Evolutionary conservation across 2,888 invertebrate genomes (phyloP).

Genomic region (Cremastinae sp.): DNA sequence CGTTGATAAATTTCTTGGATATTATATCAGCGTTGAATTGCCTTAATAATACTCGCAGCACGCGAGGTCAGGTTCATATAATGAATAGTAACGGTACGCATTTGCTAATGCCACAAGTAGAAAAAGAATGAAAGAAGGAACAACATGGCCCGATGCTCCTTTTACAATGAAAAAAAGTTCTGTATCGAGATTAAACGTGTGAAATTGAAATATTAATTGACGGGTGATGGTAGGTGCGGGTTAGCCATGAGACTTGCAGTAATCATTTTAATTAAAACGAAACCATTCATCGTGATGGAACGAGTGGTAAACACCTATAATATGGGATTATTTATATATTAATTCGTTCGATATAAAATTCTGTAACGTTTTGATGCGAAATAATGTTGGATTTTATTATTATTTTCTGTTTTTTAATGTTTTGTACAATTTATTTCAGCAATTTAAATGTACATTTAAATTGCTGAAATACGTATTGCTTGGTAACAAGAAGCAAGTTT

Average conservation of each 20-base stretch:
- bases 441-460: too few species aligned
- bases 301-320: background rate
- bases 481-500: background rate
- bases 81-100: slow-evolving; percentile 56
- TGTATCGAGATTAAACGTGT: slow-evolving; percentile 52
- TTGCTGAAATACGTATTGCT: too few species aligned
- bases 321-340: too few species aligned
- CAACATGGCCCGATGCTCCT: background rate
- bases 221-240: background rate
- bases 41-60: slow-evolving; percentile 52
- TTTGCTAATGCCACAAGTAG: slow-evolving; percentile 38
- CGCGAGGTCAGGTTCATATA: slow-evolving; percentile 53
- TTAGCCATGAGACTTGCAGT: background rate
- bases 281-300: background rate
- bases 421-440: background rate
- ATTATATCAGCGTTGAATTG: slow-evolving; percentile 56
- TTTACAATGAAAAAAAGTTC: slow-evolving; percentile 10
- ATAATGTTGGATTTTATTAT: background rate
- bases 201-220: slow-evolving; percentile 48
- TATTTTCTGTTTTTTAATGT: background rate
- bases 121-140: slow-evolving; percentile 26
- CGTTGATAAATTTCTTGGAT: slow-evolving; percentile 49
- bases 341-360: too few species aligned
- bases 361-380: too few species aligned
- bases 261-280: background rate